These are phyloP conservation scores for Cyprichromis sp. DNA, from an alignment of 2,113 vertebrate genomes.

Conservation along the genomic window DNA sequence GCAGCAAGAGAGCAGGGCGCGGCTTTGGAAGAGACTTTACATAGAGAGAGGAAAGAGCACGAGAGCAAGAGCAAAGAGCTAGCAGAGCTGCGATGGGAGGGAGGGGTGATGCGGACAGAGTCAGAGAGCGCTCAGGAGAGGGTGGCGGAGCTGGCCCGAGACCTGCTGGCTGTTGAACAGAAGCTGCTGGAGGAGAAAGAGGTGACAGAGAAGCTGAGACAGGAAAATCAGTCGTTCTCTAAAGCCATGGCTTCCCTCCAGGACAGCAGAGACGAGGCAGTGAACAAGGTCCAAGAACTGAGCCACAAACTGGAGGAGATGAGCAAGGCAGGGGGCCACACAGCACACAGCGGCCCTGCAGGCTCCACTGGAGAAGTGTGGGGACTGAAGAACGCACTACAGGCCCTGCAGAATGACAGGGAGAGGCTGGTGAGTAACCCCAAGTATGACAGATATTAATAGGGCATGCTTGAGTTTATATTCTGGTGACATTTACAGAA, in stretches of 20 bases:
- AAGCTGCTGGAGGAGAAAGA: conserved; percentile 78
- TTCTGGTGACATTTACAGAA: background rate
- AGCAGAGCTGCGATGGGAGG: conserved; percentile 82
- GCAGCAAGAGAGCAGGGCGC: conserved; percentile 59
- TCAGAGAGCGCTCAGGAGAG: conserved; percentile 91
- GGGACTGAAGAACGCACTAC: conserved; percentile 85
- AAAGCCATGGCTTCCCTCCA: conserved; percentile 90
- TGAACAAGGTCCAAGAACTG: conserved; percentile 63
- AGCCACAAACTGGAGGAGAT: conserved; percentile 65
- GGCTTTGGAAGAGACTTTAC: conserved; percentile 69
- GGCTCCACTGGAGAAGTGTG: conserved; percentile 73
- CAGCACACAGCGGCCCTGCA: conserved; percentile 12
- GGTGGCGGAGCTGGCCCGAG: conserved; percentile 88
- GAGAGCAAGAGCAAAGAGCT: conserved; percentile 72
- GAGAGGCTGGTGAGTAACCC: conserved; percentile 81
- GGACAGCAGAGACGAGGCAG: conserved; percentile 79
- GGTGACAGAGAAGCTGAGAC: conserved; percentile 71
- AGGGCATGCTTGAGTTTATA: background rate
- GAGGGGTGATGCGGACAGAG: conserved; percentile 88
- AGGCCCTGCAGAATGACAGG: conserved; percentile 87
- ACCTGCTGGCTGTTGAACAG: conserved; percentile 87
- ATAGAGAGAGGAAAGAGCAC: conserved; percentile 70
- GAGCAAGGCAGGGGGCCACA: conserved; percentile 50
- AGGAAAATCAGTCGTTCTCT: conserved; percentile 83
- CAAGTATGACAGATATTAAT: background rate